Base-by-base conservation (phyloP, 2,797 vertebrate genomes). In the Eupleurogrammus muticus region DNA sequence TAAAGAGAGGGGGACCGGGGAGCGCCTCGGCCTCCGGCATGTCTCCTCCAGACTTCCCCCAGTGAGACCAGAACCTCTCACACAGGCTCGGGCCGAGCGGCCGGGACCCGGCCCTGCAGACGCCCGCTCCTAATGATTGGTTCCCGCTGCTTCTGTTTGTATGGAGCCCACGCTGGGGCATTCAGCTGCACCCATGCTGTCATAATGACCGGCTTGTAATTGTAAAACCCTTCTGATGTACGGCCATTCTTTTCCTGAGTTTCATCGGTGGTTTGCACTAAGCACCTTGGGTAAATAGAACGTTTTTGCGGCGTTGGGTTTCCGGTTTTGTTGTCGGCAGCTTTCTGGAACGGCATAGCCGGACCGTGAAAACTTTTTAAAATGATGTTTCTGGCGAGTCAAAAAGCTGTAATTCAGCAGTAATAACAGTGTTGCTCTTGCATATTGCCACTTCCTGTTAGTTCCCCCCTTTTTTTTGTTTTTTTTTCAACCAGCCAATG, bases 1-100 rank as follows among this genome's bases (percentile, higher is more conserved):
- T 94, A 90, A 90, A 87, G 87, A 82, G 70, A 87, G 75, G 77
- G 82, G 80, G 83, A 83, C 77, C 58, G 65, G 79, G 86, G 84
- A 87, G 84, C 69, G 44, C 76, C n/a, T 83, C 79, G 84, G 82
- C 86, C 87, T 64, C 54, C 21, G 35, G 77, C 86, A 59, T 70
- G 63, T 80, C 87, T 89, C 79, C 81, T 84, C 80, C 75, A 77
- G 88, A 88, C 87, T 81, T 84, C 72, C 83, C 87, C 80, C 48
- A 58, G 53, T 79, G 83, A 81, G 78, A n/a, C 24, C 72, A 73
- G 81, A 82, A 79, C 77, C 83, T 87, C 81, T 77, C 79, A 82
- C 76, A 77, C 63, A 70, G 79, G 68, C 82, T 71, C 65, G 3
- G 23, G 50, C 80, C 62, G 82, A 86, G 80, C 73, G 61, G 34